phyloP scores from a whole-genome alignment of 92 coral and sea anemone species.

The Diadumene lineata region DNA sequence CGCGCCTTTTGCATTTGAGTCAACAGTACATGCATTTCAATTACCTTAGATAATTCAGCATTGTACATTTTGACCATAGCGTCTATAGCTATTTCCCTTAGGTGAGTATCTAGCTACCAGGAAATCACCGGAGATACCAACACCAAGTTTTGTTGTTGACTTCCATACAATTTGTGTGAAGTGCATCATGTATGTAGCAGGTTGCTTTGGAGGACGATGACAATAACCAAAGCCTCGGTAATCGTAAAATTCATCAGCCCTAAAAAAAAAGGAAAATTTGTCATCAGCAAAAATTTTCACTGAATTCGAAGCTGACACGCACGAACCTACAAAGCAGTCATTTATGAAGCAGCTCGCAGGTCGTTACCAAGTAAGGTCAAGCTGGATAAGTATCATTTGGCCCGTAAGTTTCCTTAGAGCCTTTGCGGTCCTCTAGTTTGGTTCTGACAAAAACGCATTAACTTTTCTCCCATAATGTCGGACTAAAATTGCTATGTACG shows the following conservation, averaged over 20 bases:
- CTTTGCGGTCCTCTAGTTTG: too few species aligned
- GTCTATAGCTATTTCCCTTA: conserved; percentile 23
- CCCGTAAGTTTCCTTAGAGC: too few species aligned
- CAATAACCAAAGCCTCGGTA: conserved; percentile 27
- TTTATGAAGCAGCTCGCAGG: too few species aligned
- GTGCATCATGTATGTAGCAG: conserved; percentile 18
- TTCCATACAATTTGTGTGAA: conserved; percentile 51
- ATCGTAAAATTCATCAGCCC: conserved; percentile 30
- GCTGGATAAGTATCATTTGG: too few species aligned
- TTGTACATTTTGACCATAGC: conserved; percentile 34
- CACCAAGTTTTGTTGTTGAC: conserved; percentile 31
- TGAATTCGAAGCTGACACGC: too few species aligned
- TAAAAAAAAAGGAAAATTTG: background rate
- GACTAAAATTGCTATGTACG: too few species aligned
- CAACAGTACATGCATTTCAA: background rate
- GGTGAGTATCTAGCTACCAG: conserved; percentile 48
- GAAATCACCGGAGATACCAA: conserved; percentile 25
- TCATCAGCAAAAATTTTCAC: background rate
- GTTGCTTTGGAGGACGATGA: conserved; percentile 11
- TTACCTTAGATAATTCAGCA: conserved; percentile 14
- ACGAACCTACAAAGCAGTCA: too few species aligned
- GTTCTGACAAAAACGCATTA: too few species aligned
- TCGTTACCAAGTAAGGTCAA: too few species aligned
- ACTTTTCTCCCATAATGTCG: too few species aligned
- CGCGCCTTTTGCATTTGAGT: too few species aligned